Base-by-base conservation (phyloP, 2,888 invertebrate species). In the Nomada lathburiana region DNA sequence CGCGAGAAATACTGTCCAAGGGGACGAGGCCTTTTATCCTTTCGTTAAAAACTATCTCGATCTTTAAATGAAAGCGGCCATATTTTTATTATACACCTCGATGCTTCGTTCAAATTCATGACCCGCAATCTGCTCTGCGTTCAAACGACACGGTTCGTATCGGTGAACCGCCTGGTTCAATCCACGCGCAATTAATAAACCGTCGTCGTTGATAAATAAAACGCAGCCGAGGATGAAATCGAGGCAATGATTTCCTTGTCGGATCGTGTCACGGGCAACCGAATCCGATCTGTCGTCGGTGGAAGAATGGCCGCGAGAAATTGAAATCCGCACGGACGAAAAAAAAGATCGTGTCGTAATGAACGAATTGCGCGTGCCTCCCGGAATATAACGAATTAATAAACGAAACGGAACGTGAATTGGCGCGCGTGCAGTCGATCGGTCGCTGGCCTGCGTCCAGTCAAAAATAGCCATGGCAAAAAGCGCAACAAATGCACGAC, bases 111-210 rank as follows among this genome's bases (percentile, higher is more conserved):
- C 7, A 7, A 36, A 0, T n/a, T n/a, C n/a, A n/a, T n/a, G n/a
- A n/a, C n/a, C n/a, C n/a, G n/a, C n/a, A n/a, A n/a, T n/a, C n/a
- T n/a, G n/a, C n/a, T n/a, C n/a, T n/a, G n/a, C n/a, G n/a, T n/a
- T n/a, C n/a, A n/a, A n/a, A n/a, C n/a, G n/a, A n/a, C n/a, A n/a
- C n/a, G n/a, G n/a, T n/a, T n/a, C 44, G 64, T 55, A 73, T 73
- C 65, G 72, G 62, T 77, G 59, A 57, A 23, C 69, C 64, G 75
- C 52, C 74, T 65, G 68, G 50, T 79, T 79, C 75, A 70, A 79
- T 75, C 75, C 55, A 20, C 26, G 53, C 29, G 69, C 64, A 75
- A 79, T 79, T 75, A 79, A 79, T 79, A 79, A 79, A 68, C 36
- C 79, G 16, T 55, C 63, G 29, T 64, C 55, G 67, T 69, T 72